A percentile compares a stretch with the other conserved stretches of the same genome.
Conservation (phyloP, 2,113 vertebrate genomes). For the Amia ocellicauda region DNA sequence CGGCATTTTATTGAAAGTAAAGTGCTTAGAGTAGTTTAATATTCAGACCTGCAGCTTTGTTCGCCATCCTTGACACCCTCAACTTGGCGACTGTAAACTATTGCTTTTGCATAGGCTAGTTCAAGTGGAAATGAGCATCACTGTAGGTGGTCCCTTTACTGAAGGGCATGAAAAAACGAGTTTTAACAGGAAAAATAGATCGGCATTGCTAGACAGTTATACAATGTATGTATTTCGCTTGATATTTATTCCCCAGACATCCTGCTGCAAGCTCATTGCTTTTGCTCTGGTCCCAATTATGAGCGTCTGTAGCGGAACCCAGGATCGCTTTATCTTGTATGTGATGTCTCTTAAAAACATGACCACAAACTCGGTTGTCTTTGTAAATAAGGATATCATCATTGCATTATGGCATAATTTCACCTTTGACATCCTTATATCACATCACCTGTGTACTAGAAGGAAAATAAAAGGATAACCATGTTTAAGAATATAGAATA, state of each 20-base stretch:
- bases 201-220: constrained; percentile 43
- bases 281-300: constrained; percentile 35
- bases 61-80: constrained; percentile 8
- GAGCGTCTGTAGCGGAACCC: constrained; percentile 20
- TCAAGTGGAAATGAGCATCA: constrained; percentile 46
- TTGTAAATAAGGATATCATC: constrained; percentile 4
- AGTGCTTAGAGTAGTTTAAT: too few relatives aligned
- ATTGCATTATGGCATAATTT: background rate
- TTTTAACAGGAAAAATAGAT: constrained; percentile 40
- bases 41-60: constrained; percentile 37
- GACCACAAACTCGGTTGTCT: too few relatives aligned
- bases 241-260: constrained; percentile 45
- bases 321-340: background rate
- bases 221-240: constrained; percentile 35
- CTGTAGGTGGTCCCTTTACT: constrained; percentile 43
- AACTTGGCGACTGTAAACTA: constrained; percentile 15
- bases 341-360: constrained; percentile 7
- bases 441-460: background rate
- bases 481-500: too few relatives aligned
- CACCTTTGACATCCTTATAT: background rate
- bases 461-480: too few relatives aligned
- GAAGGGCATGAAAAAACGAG: constrained; percentile 37
- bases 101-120: constrained; percentile 43
- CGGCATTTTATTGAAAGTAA: constrained; percentile 1
- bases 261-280: constrained; percentile 22